Evolutionary conservation across 2,797 vertebrate genomes (phyloP).

Genomic region (Apogon talboti): DNA sequence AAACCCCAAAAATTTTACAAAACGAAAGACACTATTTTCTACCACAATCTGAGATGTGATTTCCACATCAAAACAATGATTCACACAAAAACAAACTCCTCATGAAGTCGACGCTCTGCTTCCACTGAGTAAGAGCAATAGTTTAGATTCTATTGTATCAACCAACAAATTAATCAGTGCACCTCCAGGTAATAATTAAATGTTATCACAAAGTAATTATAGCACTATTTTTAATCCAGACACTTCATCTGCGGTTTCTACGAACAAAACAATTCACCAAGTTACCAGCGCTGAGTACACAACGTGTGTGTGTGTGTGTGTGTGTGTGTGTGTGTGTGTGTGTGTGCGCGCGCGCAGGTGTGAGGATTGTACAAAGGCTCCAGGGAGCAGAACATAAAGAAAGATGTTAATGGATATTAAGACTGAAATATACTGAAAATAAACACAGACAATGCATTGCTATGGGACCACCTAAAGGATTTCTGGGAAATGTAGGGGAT

Average conservation of each 20-base stretch:
- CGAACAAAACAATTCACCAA: constrained; percentile 36
- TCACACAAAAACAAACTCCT: constrained; percentile 19
- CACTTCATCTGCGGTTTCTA: constrained; percentile 24
- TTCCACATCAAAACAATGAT: constrained; percentile 8
- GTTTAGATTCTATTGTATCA: constrained; percentile 47
- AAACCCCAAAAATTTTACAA: no score
- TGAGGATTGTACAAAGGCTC: constrained; percentile 23
- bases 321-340: no score
- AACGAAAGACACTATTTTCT: not conserved
- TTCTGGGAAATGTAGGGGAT: not conserved
- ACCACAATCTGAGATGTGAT: not conserved
- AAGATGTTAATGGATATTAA: no score
- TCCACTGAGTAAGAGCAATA: constrained; percentile 10
- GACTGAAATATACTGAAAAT: no score
- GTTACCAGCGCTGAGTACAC: no score
- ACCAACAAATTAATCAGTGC: constrained; percentile 54
- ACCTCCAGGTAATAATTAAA: constrained; percentile 56
- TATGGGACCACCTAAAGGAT: not conserved
- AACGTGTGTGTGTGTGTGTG: no score
- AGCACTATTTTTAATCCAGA: constrained; percentile 22
- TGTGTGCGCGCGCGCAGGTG: not conserved
- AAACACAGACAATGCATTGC: not conserved
- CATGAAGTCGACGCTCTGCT: constrained; percentile 30
- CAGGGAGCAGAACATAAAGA: constrained; percentile 1
- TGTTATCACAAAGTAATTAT: constrained; percentile 51